Evolutionary conservation across 2,888 invertebrate species (phyloP).

Genomic region (Acanthopleura granulata): DNA sequence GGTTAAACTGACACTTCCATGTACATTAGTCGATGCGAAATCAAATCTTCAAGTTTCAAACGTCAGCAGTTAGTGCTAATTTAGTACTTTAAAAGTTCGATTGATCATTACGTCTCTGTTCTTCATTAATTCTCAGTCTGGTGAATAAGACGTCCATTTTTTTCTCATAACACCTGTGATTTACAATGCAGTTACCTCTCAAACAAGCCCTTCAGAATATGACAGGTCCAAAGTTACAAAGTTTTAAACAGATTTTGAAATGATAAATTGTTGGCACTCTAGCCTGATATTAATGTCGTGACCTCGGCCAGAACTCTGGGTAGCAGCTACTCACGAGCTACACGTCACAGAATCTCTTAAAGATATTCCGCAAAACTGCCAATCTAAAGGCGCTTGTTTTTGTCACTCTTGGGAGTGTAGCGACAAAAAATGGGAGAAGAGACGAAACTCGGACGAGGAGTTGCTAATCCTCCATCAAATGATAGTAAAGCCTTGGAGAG

Average conservation of each 20-base stretch:
- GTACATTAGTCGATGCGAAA: neutral
- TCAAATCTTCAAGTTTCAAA: neutral
- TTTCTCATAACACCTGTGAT: too few relatives aligned
- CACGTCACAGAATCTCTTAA: neutral
- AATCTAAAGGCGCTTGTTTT: neutral
- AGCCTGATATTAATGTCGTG: neutral
- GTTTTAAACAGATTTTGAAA: neutral
- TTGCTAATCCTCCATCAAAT: slow-evolving; percentile 2
- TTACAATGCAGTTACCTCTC: too few relatives aligned
- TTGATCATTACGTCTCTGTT: too few relatives aligned
- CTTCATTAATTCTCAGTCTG: too few relatives aligned
- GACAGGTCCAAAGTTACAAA: neutral
- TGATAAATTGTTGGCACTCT: neutral
- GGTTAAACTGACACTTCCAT: neutral
- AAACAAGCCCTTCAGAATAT: neutral
- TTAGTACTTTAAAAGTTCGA: neutral
- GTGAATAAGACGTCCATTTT: too few relatives aligned
- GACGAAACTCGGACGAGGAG: neutral
- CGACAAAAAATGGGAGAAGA: neutral
- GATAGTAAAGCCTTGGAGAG: slow-evolving; percentile 2
- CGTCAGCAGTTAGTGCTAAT: neutral
- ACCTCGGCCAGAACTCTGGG: neutral
- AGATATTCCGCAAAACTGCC: neutral
- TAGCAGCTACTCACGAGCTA: neutral
- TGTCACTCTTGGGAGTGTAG: neutral